A percentile compares a stretch with the other conserved stretches of the same genome.
Evolutionary conservation across 2,797 vertebrate species (phyloP).

Genomic region (Poecile montanus): DNA sequence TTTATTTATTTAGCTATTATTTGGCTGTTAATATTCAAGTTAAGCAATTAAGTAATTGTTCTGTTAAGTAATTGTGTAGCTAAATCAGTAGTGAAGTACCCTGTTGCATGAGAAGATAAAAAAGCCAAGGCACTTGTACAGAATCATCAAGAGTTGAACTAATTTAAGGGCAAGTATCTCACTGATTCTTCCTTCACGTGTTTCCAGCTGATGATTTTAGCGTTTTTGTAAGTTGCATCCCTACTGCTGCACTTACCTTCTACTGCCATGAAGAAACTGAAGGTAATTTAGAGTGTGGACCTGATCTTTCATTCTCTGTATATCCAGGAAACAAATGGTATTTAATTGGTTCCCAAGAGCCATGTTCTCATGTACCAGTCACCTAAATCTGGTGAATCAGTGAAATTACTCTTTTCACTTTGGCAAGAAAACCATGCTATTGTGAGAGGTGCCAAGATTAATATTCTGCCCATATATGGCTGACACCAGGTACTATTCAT

Average conservation of each 20-base stretch:
- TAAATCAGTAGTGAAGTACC: not conserved
- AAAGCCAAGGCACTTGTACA: not conserved
- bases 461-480: not conserved
- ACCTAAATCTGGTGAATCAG: not conserved
- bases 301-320: not conserved
- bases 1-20: not conserved
- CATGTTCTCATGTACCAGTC: not conserved
- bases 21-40: not conserved
- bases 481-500: not conserved
- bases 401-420: not conserved
- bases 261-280: not conserved
- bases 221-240: not conserved
- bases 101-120: not conserved
- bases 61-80: not conserved
- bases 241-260: not conserved
- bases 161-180: not conserved
- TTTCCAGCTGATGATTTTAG: not conserved
- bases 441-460: not conserved
- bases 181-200: not conserved
- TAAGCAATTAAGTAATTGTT: slow-evolving; percentile 10
- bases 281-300: not conserved
- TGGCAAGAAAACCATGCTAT: not conserved
- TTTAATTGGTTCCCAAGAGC: not conserved
- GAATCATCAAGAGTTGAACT: not conserved
- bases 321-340: not conserved